Conservation (phyloP, 2,888 invertebrate genomes). For the Leptinotarsa juncta region DNA sequence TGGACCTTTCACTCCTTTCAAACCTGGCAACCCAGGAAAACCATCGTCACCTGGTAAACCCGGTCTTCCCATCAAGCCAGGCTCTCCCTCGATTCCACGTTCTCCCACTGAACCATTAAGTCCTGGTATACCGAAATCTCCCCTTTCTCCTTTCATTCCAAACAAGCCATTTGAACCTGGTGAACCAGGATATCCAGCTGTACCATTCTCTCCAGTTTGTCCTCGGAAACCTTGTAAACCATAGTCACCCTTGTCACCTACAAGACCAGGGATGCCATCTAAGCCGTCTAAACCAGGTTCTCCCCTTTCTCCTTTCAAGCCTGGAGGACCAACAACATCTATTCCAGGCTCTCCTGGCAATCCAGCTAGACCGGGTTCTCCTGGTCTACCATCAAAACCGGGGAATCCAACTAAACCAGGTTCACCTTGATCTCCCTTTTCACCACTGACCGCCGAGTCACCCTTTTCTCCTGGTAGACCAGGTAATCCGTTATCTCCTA, state of each 20-base stretch:
- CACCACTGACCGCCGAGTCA: slow-evolving; percentile 72
- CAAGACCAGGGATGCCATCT: slow-evolving; percentile 72
- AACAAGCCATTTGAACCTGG: slow-evolving; percentile 65
- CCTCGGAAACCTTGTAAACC: slow-evolving; percentile 68
- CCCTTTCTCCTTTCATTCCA: slow-evolving; percentile 69
- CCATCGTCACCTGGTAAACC: slow-evolving; percentile 70
- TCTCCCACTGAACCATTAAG: slow-evolving; percentile 71
- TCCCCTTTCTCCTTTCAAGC: slow-evolving; percentile 68
- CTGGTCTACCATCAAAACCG: slow-evolving; percentile 52
- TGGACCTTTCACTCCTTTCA: slow-evolving; percentile 67
- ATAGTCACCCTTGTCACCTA: slow-evolving; percentile 72
- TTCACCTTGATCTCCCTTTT: slow-evolving; percentile 71
- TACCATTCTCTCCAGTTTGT: slow-evolving; percentile 64
- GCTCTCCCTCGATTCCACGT: slow-evolving; percentile 80
- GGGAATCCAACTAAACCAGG: slow-evolving; percentile 52
- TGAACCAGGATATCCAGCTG: slow-evolving; percentile 68
- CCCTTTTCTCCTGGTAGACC: slow-evolving; percentile 67
- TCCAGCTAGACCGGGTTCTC: slow-evolving; percentile 67
- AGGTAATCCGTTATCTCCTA: slow-evolving; percentile 64
- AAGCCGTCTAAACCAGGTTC: slow-evolving; percentile 70
- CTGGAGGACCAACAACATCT: slow-evolving; percentile 71
- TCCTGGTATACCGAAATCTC: slow-evolving; percentile 63
- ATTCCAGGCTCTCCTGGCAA: slow-evolving; percentile 59
- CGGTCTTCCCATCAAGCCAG: slow-evolving; percentile 72
- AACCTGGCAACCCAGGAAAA: slow-evolving; percentile 66